Evolutionary conservation across 2,113 vertebrate species (phyloP), one percentile per base, ranked within the genome.

Genomic region (Enhydra lutris): DNA sequence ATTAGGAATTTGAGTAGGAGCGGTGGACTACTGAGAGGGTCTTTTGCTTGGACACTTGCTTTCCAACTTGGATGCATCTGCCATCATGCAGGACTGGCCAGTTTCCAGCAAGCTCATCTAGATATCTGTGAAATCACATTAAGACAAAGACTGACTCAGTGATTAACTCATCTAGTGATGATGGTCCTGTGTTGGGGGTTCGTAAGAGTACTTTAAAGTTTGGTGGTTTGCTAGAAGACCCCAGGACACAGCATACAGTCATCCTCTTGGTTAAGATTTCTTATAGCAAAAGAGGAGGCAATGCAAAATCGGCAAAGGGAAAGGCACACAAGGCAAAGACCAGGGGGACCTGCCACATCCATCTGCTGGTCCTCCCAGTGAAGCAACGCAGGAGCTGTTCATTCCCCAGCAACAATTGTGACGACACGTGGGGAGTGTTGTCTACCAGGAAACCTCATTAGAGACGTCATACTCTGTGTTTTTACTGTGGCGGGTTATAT

Each of bases 351-450:
- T 3, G 14, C 47, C 31, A 14, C 1, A 4, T 12, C 13, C 31
- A 79, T 39, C 52, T 5, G 3, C 18, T 36, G 3, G 31, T 52
- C 13, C 15, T 57, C 42, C 6, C 36, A 2, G 20, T 13, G 52
- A 14, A 7, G 71, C 31, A 36, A 13, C 39, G 2, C 45, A 17
- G 52, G 47, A 6, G 1, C 0, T 1, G 47, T 59, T 5, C 2
- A 13, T 26, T 14, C 39, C 31, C 61, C 59, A 42, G 24, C 12
- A 13, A 3, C 7, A 20, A 29, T 26, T 26, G 45, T 20, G 52
- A 45, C 4, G 15, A 1, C 31, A 4, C 0, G 1, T 3, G 2
- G 3, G 11, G 14, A 57, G 14, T 42, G 34, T 26, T 14, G 0
- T 21, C 24, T 71, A 2, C 45, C 21, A 8, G n/a, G 31, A 12